phyloP scores from a whole-genome alignment of 1,140 invertebrate species.

The Teleogryllus occipitalis region DNA sequence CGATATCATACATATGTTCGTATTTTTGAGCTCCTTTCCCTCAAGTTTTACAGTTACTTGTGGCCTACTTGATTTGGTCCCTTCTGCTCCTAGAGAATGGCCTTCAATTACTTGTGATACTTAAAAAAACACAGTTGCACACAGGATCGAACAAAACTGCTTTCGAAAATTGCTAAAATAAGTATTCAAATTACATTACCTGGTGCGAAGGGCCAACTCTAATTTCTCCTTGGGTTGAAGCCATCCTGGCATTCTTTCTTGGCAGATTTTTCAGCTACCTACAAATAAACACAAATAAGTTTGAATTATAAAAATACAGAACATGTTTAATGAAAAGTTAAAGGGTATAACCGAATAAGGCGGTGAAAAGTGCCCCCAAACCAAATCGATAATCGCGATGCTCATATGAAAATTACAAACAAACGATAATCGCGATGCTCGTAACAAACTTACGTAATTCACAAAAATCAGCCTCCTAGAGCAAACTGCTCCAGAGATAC shows the following conservation, averaged over 20 bases:
- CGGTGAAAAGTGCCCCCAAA: no score
- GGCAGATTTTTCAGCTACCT: no score
- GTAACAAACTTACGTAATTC: no score
- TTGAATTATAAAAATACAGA: no score
- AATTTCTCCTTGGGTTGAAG: constrained; percentile 87
- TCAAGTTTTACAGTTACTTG: neutral
- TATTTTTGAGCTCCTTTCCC: neutral
- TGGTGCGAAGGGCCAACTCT: constrained; percentile 90
- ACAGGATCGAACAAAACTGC: neutral
- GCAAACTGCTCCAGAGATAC: no score
- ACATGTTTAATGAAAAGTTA: no score
- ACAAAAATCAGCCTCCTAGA: no score
- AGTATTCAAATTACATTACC: constrained; percentile 42
- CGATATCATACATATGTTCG: neutral
- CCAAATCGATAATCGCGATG: no score
- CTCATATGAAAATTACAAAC: no score
- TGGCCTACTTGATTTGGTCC: neutral
- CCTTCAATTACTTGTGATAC: neutral
- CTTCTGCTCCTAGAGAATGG: neutral
- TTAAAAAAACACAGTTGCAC: neutral
- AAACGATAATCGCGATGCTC: no score
- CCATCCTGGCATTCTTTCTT: constrained; percentile 35
- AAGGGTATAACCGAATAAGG: no score
- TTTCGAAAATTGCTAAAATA: neutral
- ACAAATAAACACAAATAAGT: no score